These are phyloP conservation scores for Apodemia duryi DNA, from an alignment of 2,888 invertebrate genomes.

Conservation along the genomic window DNA sequence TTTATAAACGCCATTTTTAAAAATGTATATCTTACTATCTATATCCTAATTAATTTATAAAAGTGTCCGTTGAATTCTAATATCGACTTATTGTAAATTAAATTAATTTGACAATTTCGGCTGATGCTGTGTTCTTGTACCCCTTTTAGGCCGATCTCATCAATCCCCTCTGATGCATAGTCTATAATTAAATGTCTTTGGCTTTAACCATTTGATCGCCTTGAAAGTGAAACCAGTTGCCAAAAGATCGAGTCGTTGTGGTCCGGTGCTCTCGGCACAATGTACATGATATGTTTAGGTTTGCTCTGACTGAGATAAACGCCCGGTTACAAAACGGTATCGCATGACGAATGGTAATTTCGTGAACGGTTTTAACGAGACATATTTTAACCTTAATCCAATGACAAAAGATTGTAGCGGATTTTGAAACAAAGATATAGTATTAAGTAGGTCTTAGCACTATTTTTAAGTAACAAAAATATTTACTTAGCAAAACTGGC, in stretches of 20 bases:
- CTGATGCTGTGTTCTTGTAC: too few relatives aligned
- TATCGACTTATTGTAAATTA: too few relatives aligned
- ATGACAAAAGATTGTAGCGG: not conserved
- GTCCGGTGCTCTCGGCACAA: conserved; percentile 13
- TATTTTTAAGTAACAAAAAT: not conserved
- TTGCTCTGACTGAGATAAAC: conserved; percentile 12
- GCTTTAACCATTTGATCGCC: not conserved
- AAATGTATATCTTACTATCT: too few relatives aligned
- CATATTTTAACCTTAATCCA: not conserved
- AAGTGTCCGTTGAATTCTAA: too few relatives aligned
- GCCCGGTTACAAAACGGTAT: conserved; percentile 8
- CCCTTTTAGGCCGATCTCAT: too few relatives aligned
- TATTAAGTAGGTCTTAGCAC: not conserved
- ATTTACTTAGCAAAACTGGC: too few relatives aligned
- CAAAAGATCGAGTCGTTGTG: conserved; percentile 8
- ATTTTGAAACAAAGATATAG: not conserved
- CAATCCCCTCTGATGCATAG: not conserved
- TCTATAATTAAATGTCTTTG: not conserved
- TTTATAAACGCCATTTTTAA: too few relatives aligned
- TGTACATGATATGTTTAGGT: conserved; percentile 11
- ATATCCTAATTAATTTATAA: too few relatives aligned
- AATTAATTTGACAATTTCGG: too few relatives aligned
- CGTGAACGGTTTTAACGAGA: conserved; percentile 2
- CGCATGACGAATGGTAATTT: conserved; percentile 5
- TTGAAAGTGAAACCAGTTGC: conserved; percentile 18